A percentile compares a stretch with the other conserved stretches of the same genome.
Evolutionary conservation across 2,797 vertebrate species (phyloP).

Genomic region (Psittacula echo): DNA sequence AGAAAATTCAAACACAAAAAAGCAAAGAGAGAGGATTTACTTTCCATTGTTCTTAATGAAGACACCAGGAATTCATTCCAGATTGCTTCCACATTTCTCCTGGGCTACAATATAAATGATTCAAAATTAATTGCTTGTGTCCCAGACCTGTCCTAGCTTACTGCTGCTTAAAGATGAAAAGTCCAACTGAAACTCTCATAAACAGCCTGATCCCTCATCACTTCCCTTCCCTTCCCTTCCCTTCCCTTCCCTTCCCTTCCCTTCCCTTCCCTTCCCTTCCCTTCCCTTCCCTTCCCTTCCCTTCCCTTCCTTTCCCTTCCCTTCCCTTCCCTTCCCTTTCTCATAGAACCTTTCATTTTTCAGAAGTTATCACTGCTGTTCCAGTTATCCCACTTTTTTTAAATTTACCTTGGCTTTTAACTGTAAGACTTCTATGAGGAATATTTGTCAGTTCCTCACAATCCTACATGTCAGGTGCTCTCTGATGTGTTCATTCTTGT

Average conservation of each 20-base stretch:
- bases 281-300: no score
- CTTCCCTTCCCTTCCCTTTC: not conserved
- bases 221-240: rapidly evolving
- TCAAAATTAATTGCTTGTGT: not conserved
- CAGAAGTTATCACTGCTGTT: not conserved
- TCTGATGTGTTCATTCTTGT: conserved; percentile 41
- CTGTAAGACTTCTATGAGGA: not conserved
- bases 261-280: no score
- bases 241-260: no score
- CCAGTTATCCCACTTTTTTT: not conserved
- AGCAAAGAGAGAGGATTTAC: not conserved
- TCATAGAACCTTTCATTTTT: not conserved
- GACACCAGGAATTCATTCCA: not conserved
- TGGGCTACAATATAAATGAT: not conserved
- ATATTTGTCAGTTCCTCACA: conserved; percentile 31
- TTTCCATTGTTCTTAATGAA: not conserved
- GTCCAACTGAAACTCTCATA: not conserved
- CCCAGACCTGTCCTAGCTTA: not conserved
- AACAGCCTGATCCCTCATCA: not conserved
- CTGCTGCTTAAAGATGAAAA: not conserved
- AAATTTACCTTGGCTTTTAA: conserved; percentile 28
- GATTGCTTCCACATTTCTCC: not conserved
- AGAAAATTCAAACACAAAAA: not conserved
- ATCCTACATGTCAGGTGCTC: not conserved
- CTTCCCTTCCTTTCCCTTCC: not conserved